Evolutionary conservation across 2,888 invertebrate genomes (phyloP).

Genomic region (Drosophila infuscata): DNA sequence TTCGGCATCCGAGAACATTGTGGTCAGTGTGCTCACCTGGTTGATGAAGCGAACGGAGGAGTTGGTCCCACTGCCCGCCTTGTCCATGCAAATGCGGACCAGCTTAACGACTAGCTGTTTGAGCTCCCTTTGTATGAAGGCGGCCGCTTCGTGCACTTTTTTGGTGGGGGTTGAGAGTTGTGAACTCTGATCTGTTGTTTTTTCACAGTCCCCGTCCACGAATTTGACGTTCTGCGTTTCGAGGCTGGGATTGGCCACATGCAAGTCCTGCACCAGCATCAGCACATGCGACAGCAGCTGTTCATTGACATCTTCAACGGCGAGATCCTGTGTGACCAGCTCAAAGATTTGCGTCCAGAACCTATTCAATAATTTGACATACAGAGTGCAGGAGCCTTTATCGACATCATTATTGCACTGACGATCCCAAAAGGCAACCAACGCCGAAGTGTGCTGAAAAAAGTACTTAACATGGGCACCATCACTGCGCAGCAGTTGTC

Average conservation of each 20-base stretch:
- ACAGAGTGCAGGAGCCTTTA: slow-evolving; percentile 68
- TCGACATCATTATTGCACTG: slow-evolving; percentile 52
- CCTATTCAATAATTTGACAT: slow-evolving; percentile 63
- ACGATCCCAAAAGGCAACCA: slow-evolving; percentile 87
- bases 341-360: slow-evolving; percentile 82
- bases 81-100: slow-evolving; percentile 86
- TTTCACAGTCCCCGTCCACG: slow-evolving; percentile 75
- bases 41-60: slow-evolving; percentile 85
- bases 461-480: slow-evolving; percentile 83
- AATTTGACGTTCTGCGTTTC: slow-evolving; percentile 87
- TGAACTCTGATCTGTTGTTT: slow-evolving; percentile 31
- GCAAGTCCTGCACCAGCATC: slow-evolving; percentile 84
- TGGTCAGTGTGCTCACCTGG: slow-evolving; percentile 86
- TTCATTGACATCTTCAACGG: slow-evolving; percentile 64
- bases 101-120: slow-evolving; percentile 78
- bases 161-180: slow-evolving; percentile 40
- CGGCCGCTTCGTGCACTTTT: slow-evolving; percentile 53
- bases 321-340: slow-evolving; percentile 64
- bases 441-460: slow-evolving; percentile 86
- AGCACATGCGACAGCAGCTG: slow-evolving; percentile 83
- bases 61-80: slow-evolving; percentile 84
- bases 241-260: slow-evolving; percentile 82
- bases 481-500: slow-evolving; percentile 85
- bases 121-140: slow-evolving; percentile 78
- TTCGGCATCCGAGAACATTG: slow-evolving; percentile 86